phyloP scores from a whole-genome alignment of 2,113 vertebrate genomes.

The Misgurnus anguillicaudatus region DNA sequence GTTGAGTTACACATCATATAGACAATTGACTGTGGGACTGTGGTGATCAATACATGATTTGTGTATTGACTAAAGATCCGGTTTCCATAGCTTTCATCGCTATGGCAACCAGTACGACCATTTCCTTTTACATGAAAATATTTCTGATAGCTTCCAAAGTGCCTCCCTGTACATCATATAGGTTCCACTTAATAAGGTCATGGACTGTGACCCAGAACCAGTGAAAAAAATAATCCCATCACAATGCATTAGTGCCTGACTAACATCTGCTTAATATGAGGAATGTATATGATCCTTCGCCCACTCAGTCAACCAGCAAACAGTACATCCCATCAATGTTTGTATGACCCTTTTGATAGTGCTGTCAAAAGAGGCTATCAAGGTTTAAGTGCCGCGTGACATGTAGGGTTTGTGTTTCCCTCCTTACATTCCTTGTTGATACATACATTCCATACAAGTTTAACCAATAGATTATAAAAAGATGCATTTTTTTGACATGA shows the following conservation, averaged over 20 bases:
- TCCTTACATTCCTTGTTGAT: too few species aligned
- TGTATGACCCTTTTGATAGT: slow-evolving; percentile 8
- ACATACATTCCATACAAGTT: too few species aligned
- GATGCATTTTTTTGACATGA: not conserved
- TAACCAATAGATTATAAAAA: too few species aligned
- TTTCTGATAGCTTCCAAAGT: slow-evolving; percentile 15
- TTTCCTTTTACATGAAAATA: not conserved
- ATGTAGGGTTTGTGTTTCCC: not conserved
- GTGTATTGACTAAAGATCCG: slow-evolving; percentile 44
- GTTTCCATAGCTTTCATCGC: slow-evolving; percentile 52
- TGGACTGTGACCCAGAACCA: slow-evolving; percentile 41
- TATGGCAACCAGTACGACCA: slow-evolving; percentile 47
- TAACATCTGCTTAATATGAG: slow-evolving; percentile 44
- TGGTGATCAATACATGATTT: slow-evolving; percentile 50
- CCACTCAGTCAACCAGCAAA: slow-evolving; percentile 34
- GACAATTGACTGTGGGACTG: slow-evolving; percentile 37
- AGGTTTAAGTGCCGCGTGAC: too few species aligned
- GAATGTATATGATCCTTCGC: slow-evolving; percentile 11
- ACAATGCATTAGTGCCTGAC: slow-evolving; percentile 47
- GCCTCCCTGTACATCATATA: slow-evolving; percentile 5
- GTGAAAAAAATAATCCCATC: slow-evolving; percentile 52
- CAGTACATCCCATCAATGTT: slow-evolving; percentile 20
- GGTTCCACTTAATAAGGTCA: slow-evolving; percentile 39
- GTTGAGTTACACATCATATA: slow-evolving; percentile 23
- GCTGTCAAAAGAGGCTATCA: too few species aligned